Percentiles rank a stretch among this genome's conserved stretches.
Evolutionary conservation across 2,888 invertebrate species (phyloP).

Genomic region (Drosophila peninsularis): DNA sequence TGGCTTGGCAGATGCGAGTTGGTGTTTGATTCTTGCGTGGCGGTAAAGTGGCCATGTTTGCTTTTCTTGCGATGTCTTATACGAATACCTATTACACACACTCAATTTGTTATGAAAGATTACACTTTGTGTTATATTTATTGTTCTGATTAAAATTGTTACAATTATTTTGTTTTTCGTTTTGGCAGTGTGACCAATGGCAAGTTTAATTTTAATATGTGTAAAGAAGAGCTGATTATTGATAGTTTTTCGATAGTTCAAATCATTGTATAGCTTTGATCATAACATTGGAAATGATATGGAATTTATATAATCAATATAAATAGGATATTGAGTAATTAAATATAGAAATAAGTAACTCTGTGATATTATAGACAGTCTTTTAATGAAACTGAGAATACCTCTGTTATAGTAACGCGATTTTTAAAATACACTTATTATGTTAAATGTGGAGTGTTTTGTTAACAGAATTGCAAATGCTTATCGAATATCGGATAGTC

Average conservation of each 20-base stretch:
- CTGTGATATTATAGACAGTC: neutral
- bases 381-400: neutral
- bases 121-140: constrained; percentile 5
- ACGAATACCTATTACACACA: constrained; percentile 6
- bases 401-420: neutral
- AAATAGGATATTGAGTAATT: neutral
- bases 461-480: neutral
- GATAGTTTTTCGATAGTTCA: neutral
- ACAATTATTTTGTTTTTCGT: constrained; percentile 47
- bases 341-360: neutral
- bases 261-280: neutral
- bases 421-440: neutral
- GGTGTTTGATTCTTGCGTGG: constrained; percentile 91
- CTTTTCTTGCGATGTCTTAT: neutral
- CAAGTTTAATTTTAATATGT: neutral
- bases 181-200: constrained; percentile 52
- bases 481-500: constrained; percentile 34
- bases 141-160: constrained; percentile 9
- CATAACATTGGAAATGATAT: too few relatives aligned
- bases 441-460: constrained; percentile 20
- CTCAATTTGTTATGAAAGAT: neutral
- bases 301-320: neutral
- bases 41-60: constrained; percentile 90
- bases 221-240: neutral
- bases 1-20: constrained; percentile 86